Evolutionary conservation across 92 coral and sea anemone genomes (phyloP).

Genomic region (Galaxea fascicularis): DNA sequence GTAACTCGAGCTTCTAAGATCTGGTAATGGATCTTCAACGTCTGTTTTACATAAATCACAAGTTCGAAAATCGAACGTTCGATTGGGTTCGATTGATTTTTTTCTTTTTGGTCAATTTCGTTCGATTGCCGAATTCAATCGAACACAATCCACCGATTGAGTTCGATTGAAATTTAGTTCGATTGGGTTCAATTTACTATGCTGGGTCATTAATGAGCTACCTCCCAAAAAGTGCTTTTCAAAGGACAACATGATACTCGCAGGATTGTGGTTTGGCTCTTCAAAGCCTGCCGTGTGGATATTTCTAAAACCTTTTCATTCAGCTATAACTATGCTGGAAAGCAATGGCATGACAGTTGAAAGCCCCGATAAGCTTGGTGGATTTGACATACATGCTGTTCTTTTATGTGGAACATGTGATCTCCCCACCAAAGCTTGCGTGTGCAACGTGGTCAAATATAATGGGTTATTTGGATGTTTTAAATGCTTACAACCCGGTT

Average conservation of each 20-base stretch:
- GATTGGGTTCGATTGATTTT: too few species aligned
- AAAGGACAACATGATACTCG: slow-evolving; percentile 35
- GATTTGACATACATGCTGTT: slow-evolving; percentile 3
- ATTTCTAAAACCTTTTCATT: slow-evolving; percentile 37
- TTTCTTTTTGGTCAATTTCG: too few species aligned
- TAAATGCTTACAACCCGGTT: slow-evolving; percentile 43
- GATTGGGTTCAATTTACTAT: too few species aligned
- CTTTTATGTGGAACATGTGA: slow-evolving; percentile 53
- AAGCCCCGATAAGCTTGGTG: slow-evolving; percentile 6
- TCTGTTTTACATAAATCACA: too few species aligned
- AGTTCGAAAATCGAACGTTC: too few species aligned
- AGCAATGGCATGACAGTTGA: slow-evolving; percentile 12
- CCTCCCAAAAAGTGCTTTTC: slow-evolving; percentile 29
- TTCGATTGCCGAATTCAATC: too few species aligned
- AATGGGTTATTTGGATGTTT: slow-evolving; percentile 59
- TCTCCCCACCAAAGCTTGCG: slow-evolving; percentile 48
- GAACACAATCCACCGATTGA: too few species aligned
- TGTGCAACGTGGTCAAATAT: slow-evolving; percentile 35
- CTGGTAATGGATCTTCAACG: too few species aligned
- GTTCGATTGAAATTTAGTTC: too few species aligned
- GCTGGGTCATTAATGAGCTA: slow-evolving; percentile 43
- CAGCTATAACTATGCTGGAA: slow-evolving; percentile 13
- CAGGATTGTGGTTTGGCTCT: slow-evolving; percentile 59
- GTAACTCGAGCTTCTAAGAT: too few species aligned
- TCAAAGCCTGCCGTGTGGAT: slow-evolving; percentile 43